Percentiles rank a stretch among this genome's conserved stretches.
Conservation (phyloP, 2,113 vertebrate species). For the Marcusenius ussheri region DNA sequence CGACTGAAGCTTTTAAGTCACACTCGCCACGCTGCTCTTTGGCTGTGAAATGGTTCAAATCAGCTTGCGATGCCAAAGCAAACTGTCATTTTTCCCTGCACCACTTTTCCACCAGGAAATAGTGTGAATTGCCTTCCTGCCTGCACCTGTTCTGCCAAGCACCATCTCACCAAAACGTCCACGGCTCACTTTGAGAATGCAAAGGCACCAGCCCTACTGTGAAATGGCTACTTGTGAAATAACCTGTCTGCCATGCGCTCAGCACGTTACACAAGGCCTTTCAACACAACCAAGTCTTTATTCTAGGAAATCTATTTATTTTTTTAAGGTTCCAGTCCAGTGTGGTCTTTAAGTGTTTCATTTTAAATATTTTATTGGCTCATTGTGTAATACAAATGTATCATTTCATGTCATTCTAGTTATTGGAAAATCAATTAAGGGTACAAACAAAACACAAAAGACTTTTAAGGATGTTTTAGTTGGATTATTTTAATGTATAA, state of each 20-base stretch:
- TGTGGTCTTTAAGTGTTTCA: background rate
- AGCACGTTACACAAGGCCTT: background rate
- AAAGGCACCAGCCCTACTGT: no score
- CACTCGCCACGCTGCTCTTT: background rate
- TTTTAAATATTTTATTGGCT: background rate
- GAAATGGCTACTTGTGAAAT: background rate
- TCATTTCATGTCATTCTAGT: background rate
- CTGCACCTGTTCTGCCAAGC: background rate
- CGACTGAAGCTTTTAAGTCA: conserved; percentile 1
- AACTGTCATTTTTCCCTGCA: background rate
- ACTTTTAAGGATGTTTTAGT: background rate
- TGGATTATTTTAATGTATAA: background rate
- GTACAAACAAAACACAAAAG: background rate
- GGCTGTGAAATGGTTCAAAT: background rate
- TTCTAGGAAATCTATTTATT: background rate
- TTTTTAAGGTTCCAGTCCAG: background rate
- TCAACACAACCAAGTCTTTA: background rate
- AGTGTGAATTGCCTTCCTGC: conserved; percentile 13
- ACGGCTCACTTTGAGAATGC: background rate
- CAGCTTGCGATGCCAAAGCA: background rate
- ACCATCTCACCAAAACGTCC: background rate
- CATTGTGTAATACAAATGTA: background rate
- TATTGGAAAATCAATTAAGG: background rate
- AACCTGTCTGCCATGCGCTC: background rate
- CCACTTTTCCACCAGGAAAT: conserved; percentile 3